Conservation (phyloP, 2,888 invertebrate genomes). For the Volucella inanis region DNA sequence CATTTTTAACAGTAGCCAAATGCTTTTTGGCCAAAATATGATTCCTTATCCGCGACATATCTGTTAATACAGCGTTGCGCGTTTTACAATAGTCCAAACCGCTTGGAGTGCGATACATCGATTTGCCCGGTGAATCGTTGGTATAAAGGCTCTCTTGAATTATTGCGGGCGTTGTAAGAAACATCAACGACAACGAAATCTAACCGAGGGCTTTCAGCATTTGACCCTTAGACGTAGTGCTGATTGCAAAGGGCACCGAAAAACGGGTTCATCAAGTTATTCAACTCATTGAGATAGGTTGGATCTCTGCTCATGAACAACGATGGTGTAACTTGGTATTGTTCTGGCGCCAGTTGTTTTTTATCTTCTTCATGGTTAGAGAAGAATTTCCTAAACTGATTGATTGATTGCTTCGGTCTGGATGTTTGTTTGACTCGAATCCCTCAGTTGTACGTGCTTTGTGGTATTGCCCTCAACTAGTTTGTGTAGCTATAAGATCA, state of each 20-base stretch:
- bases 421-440: not conserved
- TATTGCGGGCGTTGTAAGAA: slow-evolving; percentile 17
- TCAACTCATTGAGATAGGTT: slow-evolving; percentile 82
- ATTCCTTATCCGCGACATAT: too few species aligned
- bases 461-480: not conserved
- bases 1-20: slow-evolving; percentile 66
- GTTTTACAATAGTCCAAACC: slow-evolving; percentile 87
- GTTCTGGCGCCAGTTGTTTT: not conserved
- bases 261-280: slow-evolving; percentile 83
- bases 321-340: not conserved
- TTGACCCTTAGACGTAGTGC: slow-evolving; percentile 85
- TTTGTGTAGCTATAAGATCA: not conserved
- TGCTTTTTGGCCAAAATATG: slow-evolving; percentile 84
- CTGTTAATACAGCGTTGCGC: slow-evolving; percentile 86
- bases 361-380: not conserved
- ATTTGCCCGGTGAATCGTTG: slow-evolving; percentile 81
- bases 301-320: slow-evolving; percentile 79
- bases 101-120: slow-evolving; percentile 87
- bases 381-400: slow-evolving; percentile 41
- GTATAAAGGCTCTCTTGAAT: slow-evolving; percentile 67
- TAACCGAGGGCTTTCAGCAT: slow-evolving; percentile 77
- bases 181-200: slow-evolving; percentile 29
- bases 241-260: slow-evolving; percentile 83
- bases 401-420: not conserved
- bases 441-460: too few species aligned